Conservation (phyloP, 1,140 invertebrate genomes). For the Fopius arisanus region DNA sequence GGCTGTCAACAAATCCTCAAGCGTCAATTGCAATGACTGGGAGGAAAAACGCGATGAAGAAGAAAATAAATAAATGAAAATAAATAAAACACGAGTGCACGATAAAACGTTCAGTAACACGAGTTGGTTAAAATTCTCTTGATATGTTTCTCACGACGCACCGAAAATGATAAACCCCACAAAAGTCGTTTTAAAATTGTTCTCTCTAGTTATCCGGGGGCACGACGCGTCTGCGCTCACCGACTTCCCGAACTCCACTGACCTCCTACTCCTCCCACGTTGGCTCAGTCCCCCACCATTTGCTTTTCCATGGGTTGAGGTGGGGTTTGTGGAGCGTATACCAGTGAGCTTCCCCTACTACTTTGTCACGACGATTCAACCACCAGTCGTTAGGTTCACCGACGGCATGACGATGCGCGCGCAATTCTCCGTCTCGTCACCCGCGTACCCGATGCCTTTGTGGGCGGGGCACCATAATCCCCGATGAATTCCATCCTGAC, state of each 20-base stretch:
- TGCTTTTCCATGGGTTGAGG: constrained; percentile 14
- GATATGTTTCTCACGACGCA: constrained; percentile 23
- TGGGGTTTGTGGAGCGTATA: constrained; percentile 15
- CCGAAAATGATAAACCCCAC: background rate
- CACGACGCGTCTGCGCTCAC: constrained; percentile 64
- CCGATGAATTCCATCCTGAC: background rate
- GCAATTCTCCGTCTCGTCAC: too few relatives aligned
- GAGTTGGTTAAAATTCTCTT: background rate
- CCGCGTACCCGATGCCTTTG: too few relatives aligned
- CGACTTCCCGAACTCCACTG: constrained; percentile 65
- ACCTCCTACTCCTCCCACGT: constrained; percentile 59
- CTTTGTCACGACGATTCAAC: background rate
- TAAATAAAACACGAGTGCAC: background rate
- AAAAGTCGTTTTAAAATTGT: constrained; percentile 10
- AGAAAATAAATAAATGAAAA: background rate
- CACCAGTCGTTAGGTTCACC: too few relatives aligned
- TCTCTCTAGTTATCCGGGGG: constrained; percentile 25
- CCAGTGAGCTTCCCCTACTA: background rate
- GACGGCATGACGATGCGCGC: too few relatives aligned
- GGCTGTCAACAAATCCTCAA: too few relatives aligned
- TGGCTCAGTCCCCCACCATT: constrained; percentile 44
- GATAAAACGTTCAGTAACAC: background rate
- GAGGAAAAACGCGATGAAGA: background rate
- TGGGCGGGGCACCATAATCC: too few relatives aligned
- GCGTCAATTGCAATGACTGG: background rate